Evolutionary conservation across 2,113 vertebrate species (phyloP), one percentile per base, ranked within the genome.

Genomic region (Porphyrio hochstetteri): DNA sequence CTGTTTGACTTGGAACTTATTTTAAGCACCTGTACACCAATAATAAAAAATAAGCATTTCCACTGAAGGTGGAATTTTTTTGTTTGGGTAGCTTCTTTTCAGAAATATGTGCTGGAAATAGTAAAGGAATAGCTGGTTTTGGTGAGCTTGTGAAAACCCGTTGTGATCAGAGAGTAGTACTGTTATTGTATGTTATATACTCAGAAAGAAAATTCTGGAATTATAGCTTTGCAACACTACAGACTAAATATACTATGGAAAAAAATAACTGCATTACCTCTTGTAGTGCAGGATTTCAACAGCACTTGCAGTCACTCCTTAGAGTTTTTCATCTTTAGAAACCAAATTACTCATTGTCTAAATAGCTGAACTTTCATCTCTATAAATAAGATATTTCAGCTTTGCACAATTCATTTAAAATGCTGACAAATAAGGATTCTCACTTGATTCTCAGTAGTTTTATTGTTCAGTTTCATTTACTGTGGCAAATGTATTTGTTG

Each of bases 261-360:
- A 95, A 94, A 97, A 97, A 95, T 76, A 84, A 88, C 96, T 84
- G 70, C 57, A 92, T 95, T 92, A 94, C 85, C 92, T 96, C 88
- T 91, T 93, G 76, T 80, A 91, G 76, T 95, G 86, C 76, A 64
- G 44, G 93, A 89, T 97, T 97, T 91, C 72, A 93, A 90, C 91
- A 94, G 95, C 86, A 92, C 93, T 97, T 91, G 94, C 92, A 94
- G 92, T 97, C 92, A 96, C 85, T 94, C 96, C 96, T 95, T 97
- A 95, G 64, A 48, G 93, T 92, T 97, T 95, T 92, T 96, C 96
- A 97, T 96, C 95, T 96, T 97, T 90, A 92, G 96, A 91, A 97
- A 93, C 93, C 67, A 96, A 97, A 97, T 97, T 97, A 94, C 96
- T 95, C 97, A 97, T 97, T 97, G 96, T 98, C 95, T 98, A 83